Evolutionary conservation across 2,888 invertebrate genomes (phyloP), one percentile per base, ranked within the genome.

Genomic region (Heliconius erato): DNA sequence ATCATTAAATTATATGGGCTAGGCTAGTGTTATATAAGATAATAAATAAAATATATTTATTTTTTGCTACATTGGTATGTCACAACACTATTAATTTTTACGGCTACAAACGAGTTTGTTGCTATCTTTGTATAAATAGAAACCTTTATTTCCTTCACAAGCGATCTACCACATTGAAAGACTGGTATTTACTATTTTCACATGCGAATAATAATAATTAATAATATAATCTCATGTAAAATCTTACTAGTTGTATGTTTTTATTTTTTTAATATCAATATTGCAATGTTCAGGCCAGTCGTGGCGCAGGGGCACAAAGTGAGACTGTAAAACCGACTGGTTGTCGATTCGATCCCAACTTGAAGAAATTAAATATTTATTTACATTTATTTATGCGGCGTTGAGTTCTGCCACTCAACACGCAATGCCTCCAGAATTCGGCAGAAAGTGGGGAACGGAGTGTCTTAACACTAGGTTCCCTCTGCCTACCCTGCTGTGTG

Each of bases 31-130:
- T 40, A 76, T 59, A 59, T 59, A 35, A 1, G n/a, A 63, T 59
- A 40, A 16, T 40, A 76, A 63, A 74, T 74, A 35, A 74, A 59
- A 74, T 35, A 54, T 40, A 23, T 63, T 63, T 28, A 26, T 76
- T 63, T 32, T 63, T 63, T 76, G 16, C 35, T 40, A 35, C 63
- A 12, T 76, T 63, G 59, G 76, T 63, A 63, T 76, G 35, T 76
- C 76, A 76, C 35, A 76, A 76, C 76, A 40, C 26, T 23, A 68
- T 80, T 59, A 80, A 35, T 68, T 68, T 80, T 74, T 68, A 80
- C 80, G 74, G 26, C 32, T 54, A 32, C 35, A 74, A 80, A 76
- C 80, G 23, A 35, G 74, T 74, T 68, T 80, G 4, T 35, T 49
- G 54, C 6, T 68, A 74, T 80, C 74, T 80, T 74, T 65, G 65